Conservation (phyloP, 1,140 invertebrate species). For the Pissodes strobi region DNA sequence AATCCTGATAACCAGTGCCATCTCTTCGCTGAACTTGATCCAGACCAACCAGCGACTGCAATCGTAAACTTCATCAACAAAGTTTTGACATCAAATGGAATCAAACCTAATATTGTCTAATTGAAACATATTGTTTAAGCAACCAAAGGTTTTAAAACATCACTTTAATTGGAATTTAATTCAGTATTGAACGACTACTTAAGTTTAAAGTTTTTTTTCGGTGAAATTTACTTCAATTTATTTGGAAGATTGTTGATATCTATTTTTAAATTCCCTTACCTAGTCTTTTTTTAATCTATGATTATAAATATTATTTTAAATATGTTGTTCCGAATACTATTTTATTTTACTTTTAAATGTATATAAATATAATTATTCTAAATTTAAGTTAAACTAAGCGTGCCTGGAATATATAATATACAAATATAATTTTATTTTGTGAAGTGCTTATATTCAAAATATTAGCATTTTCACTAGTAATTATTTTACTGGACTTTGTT, state of each 20-base stretch:
- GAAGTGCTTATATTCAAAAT: constrained; percentile 53
- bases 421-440: constrained; percentile 23
- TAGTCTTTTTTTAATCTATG: constrained; percentile 32
- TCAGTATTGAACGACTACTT: constrained; percentile 12
- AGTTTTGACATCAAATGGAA: constrained; percentile 71
- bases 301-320: constrained; percentile 12
- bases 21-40: constrained; percentile 93
- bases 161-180: constrained; percentile 1
- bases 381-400: constrained; percentile 43
- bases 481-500: constrained; percentile 41
- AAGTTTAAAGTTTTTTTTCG: constrained; percentile 8
- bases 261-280: constrained; percentile 8
- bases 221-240: constrained; percentile 11
- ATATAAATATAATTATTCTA: constrained; percentile 39
- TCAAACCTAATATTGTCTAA: constrained; percentile 64
- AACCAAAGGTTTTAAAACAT: constrained; percentile 9
- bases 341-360: constrained; percentile 27
- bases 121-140: background rate
- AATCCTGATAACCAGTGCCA: constrained; percentile 93
- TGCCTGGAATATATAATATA: constrained; percentile 38
- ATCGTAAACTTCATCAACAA: constrained; percentile 97
- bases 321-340: constrained; percentile 9
- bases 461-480: constrained; percentile 46
- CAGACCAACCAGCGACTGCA: constrained; percentile 91
- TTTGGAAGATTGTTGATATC: constrained; percentile 10